Base-by-base conservation (phyloP, 1,140 invertebrate genomes). In the Ceratina australensis region DNA sequence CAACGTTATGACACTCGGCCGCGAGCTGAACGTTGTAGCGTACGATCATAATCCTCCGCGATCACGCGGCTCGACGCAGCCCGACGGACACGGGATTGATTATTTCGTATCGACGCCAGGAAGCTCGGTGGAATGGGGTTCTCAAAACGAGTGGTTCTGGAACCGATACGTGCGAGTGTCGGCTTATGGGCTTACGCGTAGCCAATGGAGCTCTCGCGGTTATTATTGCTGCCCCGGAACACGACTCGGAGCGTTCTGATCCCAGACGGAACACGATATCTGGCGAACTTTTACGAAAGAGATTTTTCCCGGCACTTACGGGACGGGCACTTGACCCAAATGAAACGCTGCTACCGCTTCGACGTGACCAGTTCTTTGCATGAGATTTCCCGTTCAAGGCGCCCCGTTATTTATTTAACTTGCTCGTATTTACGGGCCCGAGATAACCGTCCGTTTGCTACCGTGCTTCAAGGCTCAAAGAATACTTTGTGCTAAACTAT, bases 281-380 rank as follows among this genome's bases (percentile, higher is more conserved):
- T 77, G 67, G 59, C 59, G 77, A 72, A 76, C 57, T 78, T 83
- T 86, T 81, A 81, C 72, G 84, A 83, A 80, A 86, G 81, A 61
- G 60, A 71, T 63, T 76, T 68, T 76, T 68, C 81, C 65, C 67
- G 65, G 66, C 42, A 56, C 57, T 54, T 47, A n/a, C 50, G 64
- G 64, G 59, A 63, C 54, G 49, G 49, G 47, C 80, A 72, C 84
- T 86, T 86, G 85, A 86, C 81, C 85, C 52, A 79, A 81, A 83
- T 86, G 42, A 69, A 79, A 68, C 26, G 57, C 57, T 71, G 71
- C 78, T 75, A 50, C 28, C 66, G 71, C 78, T 75, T 60, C 28
- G 59, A 65, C 60, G 56, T 20, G 73, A 65, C 28, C 66, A 64
- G 61, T 76, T 73, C 50, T 42, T 50, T 12, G 28, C 52, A 7